Evolutionary conservation across 2,113 vertebrate species (phyloP).

Genomic region (Thamnaconus septentrionalis): DNA sequence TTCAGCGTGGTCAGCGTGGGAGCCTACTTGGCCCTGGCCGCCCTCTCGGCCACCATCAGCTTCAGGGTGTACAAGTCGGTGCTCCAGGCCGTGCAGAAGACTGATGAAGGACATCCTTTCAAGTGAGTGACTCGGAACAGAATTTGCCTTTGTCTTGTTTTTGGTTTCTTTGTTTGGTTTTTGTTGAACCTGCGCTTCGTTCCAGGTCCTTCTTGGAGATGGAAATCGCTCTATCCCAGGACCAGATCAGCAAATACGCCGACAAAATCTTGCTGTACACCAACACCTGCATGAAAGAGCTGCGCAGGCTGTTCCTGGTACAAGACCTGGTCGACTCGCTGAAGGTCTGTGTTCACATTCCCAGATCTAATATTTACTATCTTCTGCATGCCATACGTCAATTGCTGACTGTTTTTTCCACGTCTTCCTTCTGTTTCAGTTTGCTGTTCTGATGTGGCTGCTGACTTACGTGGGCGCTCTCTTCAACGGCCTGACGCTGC

Average conservation of each 20-base stretch:
- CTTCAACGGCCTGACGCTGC: constrained; percentile 97
- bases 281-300: constrained; percentile 93
- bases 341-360: constrained; percentile 81
- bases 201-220: constrained; percentile 92
- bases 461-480: constrained; percentile 97
- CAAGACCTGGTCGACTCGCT: constrained; percentile 97
- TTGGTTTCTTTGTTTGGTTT: not conserved
- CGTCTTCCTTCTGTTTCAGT: constrained; percentile 74
- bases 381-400: not conserved
- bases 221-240: constrained; percentile 93
- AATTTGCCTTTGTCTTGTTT: not conserved
- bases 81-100: constrained; percentile 98
- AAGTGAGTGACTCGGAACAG: constrained; percentile 79
- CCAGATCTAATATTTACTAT: not conserved
- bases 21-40: constrained; percentile 93
- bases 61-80: constrained; percentile 99
- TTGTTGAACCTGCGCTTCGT: not conserved
- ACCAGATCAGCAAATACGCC: constrained; percentile 97
- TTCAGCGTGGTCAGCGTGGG: constrained; percentile 98
- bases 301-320: constrained; percentile 95
- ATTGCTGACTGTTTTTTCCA: too few relatives aligned
- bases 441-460: constrained; percentile 99
- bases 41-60: constrained; percentile 97
- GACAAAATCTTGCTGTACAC: constrained; percentile 92
- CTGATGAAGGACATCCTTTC: constrained; percentile 96